Evolutionary conservation across 2,797 vertebrate genomes (phyloP).

Genomic region (Notamacropus eugenii): DNA sequence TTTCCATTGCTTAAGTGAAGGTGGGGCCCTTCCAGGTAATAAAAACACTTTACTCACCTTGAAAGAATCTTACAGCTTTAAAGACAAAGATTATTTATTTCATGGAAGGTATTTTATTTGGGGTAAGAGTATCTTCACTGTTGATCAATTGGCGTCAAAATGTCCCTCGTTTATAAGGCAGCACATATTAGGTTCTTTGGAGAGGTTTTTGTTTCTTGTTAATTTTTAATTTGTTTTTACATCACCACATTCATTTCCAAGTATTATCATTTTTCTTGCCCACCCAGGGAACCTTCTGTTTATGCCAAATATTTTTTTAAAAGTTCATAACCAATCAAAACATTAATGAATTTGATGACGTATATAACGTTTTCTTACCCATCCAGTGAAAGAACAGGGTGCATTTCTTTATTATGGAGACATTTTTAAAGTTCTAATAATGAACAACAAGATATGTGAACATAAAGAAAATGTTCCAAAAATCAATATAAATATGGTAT

Average conservation of each 20-base stretch:
- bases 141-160: neutral
- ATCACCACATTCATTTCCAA: neutral
- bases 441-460: neutral
- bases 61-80: neutral
- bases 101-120: neutral
- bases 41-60: neutral
- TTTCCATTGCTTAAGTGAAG: slow-evolving; percentile 33
- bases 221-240: neutral
- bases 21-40: neutral
- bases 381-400: neutral
- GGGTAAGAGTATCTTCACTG: neutral
- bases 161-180: slow-evolving; percentile 3
- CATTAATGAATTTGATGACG: neutral
- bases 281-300: neutral
- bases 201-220: neutral
- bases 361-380: neutral
- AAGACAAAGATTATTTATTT: neutral
- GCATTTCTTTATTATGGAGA: neutral
- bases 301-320: neutral
- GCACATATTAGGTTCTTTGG: slow-evolving; percentile 45
- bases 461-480: neutral
- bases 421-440: neutral
- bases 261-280: neutral
- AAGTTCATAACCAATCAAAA: slow-evolving; percentile 37
- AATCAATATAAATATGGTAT: neutral